Evolutionary conservation across 2,888 invertebrate species (phyloP).

Genomic region (Elegia similella): DNA sequence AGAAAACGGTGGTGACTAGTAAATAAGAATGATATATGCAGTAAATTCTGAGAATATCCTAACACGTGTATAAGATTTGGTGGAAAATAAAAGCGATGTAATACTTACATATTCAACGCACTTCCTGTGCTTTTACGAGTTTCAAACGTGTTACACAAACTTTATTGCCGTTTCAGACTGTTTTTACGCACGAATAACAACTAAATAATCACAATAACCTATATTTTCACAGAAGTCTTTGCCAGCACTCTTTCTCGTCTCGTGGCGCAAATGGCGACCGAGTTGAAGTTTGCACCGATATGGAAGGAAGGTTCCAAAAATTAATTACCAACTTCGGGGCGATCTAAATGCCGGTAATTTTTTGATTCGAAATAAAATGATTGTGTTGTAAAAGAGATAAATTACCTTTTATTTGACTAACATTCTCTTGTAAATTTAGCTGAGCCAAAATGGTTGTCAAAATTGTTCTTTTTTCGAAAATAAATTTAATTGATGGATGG

Average conservation of each 20-base stretch:
- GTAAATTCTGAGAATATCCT: constrained; percentile 41
- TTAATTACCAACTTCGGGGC: constrained; percentile 54
- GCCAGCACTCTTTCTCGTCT: constrained; percentile 44
- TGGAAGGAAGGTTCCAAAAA: constrained; percentile 36
- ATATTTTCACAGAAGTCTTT: constrained; percentile 44
- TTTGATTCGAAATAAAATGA: constrained; percentile 34
- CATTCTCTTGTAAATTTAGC: constrained; percentile 79
- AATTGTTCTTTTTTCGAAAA: constrained; percentile 45
- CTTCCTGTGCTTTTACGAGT: constrained; percentile 43
- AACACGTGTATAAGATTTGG: constrained; percentile 59
- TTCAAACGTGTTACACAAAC: constrained; percentile 33
- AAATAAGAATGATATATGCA: constrained; percentile 24
- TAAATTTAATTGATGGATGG: constrained; percentile 13
- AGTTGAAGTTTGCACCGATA: constrained; percentile 54
- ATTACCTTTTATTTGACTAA: constrained; percentile 65
- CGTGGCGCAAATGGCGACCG: constrained; percentile 82
- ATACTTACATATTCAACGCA: constrained; percentile 61
- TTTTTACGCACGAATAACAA: constrained; percentile 54
- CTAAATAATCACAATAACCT: constrained; percentile 72
- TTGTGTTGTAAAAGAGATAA: constrained; percentile 39
- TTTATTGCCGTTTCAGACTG: constrained; percentile 39
- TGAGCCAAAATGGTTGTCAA: constrained; percentile 71
- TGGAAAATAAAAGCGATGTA: constrained; percentile 42
- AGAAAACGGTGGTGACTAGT: background rate
- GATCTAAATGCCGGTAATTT: constrained; percentile 47